A percentile compares a stretch with the other conserved stretches of the same genome.
These are phyloP conservation scores for Drosophila erecta DNA, from an alignment of 1,140 invertebrate species.

Conservation along the genomic window DNA sequence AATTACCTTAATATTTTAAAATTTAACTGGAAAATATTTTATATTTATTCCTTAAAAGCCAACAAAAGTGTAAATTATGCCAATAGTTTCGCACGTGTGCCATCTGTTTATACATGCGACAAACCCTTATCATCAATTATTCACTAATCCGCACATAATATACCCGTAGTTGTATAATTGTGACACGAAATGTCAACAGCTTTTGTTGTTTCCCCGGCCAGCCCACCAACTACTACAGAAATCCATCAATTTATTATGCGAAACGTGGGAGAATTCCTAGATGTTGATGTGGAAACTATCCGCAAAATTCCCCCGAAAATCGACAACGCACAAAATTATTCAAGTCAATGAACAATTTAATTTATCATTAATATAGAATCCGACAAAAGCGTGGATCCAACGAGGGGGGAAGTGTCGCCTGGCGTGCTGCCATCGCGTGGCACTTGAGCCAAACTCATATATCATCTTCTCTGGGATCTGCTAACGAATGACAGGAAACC, in stretches of 20 bases:
- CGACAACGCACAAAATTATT: conserved; percentile 80
- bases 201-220: conserved; percentile 12
- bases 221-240: conserved; percentile 39
- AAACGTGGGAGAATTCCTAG: background rate
- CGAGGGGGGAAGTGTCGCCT: conserved; percentile 57
- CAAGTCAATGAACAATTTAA: conserved; percentile 84
- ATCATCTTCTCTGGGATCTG: conserved; percentile 71
- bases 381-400: conserved; percentile 42
- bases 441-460: conserved; percentile 81
- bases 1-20: too few relatives aligned
- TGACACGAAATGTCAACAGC: conserved; percentile 43
- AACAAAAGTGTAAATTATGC: too few relatives aligned
- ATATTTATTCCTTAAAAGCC: too few relatives aligned
- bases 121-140: conserved; percentile 63
- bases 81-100: background rate
- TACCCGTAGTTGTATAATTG: conserved; percentile 62
- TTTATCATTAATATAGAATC: conserved; percentile 84
- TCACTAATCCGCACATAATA: conserved; percentile 70
- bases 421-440: conserved; percentile 75
- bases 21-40: too few relatives aligned
- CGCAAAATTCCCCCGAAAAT: conserved; percentile 46
- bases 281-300: conserved; percentile 51
- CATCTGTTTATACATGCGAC: background rate
- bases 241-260: conserved; percentile 74
- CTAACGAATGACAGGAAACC: conserved; percentile 50